Evolutionary conservation across 1,140 invertebrate genomes (phyloP), one percentile per base, ranked within the genome.

Genomic region (Anoplolepis gracilipes): DNA sequence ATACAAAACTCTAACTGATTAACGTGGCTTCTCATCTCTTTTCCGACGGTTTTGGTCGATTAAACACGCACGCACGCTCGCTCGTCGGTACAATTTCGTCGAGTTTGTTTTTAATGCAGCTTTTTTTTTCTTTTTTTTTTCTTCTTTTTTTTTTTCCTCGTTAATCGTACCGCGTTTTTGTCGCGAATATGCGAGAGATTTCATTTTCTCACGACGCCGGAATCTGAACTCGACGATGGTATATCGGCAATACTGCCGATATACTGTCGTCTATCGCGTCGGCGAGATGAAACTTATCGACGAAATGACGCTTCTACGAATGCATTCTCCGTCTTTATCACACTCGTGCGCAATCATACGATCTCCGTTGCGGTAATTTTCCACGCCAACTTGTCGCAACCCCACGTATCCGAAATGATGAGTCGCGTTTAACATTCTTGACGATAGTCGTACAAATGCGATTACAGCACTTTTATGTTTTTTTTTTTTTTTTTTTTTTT

Each of bases 291-390:
- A 22, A 10, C 28, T 28, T 13, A 49, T 79, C 49, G 6, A 86
- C 28, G 10, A 13, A 4, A 49, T 19, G 36, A 69, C 59, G 55
- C 33, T 28, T 28, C 10, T 13, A 64, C n/a, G 19, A 55, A 33
- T 81, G 28, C 22, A 64, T 49, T 19, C 19, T 25, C 42, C 13
- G 39, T 61, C 62, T 8, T 69, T 22, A 36, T 70, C 28, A 19
- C 79, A 59, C 16, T 46, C 33, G 28, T 13, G 4, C 46, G 0
- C 16, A 25, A 8, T 13, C 10, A 10, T 42, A 4, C 67, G 4
- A 59, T 79, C 69, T 62, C 7, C 42, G 2, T 19, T 4, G 3
- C 55, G 49, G 46, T 88, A 72, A 88, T 87, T 87, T 88, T 88
- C 64, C 57, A 59, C 19, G 19, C 11, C 39, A 49, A 11, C 39